Percentiles rank a stretch among this genome's conserved stretches.
Conservation (phyloP, 2,113 vertebrate genomes). For the Gnathonemus echidnorhynchus region DNA sequence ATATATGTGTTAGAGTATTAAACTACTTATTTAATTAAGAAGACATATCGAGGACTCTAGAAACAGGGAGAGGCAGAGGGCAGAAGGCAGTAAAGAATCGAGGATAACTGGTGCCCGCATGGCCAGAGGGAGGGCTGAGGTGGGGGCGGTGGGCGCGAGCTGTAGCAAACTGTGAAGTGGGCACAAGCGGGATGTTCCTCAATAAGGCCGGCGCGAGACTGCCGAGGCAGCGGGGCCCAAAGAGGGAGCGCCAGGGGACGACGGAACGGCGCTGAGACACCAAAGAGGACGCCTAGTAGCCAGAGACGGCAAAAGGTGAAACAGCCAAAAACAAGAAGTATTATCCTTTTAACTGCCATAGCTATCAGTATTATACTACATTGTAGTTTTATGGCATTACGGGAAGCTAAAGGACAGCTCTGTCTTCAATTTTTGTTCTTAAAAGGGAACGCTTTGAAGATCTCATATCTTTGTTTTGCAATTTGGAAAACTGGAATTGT, state of each 20-base stretch:
- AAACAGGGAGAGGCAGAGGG: neutral
- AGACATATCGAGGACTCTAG: slow-evolving; percentile 34
- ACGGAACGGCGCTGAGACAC: slow-evolving; percentile 18
- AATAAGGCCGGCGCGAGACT: neutral
- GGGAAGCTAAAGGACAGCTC: slow-evolving; percentile 36
- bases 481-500: slow-evolving; percentile 74
- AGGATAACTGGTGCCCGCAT: neutral
- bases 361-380: slow-evolving; percentile 57
- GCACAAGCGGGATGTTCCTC: slow-evolving; percentile 6
- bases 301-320: slow-evolving; percentile 13
- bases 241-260: slow-evolving; percentile 46
- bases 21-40: slow-evolving; percentile 38
- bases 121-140: neutral
- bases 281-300: slow-evolving; percentile 13
- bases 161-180: slow-evolving; percentile 60
- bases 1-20: slow-evolving; percentile 39
- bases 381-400: slow-evolving; percentile 49
- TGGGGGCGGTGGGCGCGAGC: slow-evolving; percentile 28
- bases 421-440: slow-evolving; percentile 32
- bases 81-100: neutral
- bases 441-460: slow-evolving; percentile 37
- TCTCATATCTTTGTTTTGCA: slow-evolving; percentile 54
- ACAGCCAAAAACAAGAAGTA: slow-evolving; percentile 41
- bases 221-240: slow-evolving; percentile 35
- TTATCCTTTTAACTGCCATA: slow-evolving; percentile 41